Evolutionary conservation across 2,888 invertebrate genomes (phyloP), one percentile per base, ranked within the genome.

Genomic region (Drosophila affinis): DNA sequence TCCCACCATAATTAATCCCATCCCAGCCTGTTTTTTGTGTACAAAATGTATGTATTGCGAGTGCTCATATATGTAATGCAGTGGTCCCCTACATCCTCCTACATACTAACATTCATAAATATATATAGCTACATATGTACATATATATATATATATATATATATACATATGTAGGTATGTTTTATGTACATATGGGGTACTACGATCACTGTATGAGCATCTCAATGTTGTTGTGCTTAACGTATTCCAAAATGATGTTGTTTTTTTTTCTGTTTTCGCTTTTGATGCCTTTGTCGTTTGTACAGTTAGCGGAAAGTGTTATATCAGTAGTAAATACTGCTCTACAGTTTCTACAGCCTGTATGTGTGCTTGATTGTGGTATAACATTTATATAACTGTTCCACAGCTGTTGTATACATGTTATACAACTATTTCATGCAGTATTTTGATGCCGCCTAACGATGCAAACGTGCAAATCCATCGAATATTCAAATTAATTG

Each of bases 161-260:
- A 14, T 34, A 5, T 21, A 21, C 3, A 0, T 34, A 34, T 12
- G 5, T 6, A 7, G 9, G 29, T 2, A 9, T 24, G 24, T 24
- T 5, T 5, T 24, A 24, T 24, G 24, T 39, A 5, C 14, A 5
- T 39, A 39, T 3, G 3, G 39, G 12, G 39, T 14, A 47, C 51
- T 56, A 56, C 58, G 14, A 53, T 70, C 67, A 39, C 71, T 69
- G 59, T 86, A 64, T 72, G 61, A 56, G 32, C 61, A 77, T 64
- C 68, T 70, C 54, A 58, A 62, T 75, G 65, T 87, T 72, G 88
- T 88, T 88, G 83, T 83, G 83, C 83, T 88, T 83, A 80, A 75
- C 87, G 89, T 87, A 84, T 88, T 88, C 72, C 62, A 88, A 78
- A 39, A 39, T n/a, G 39, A n/a, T 39, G 39, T 39, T 29, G 61